Evolutionary conservation across 2,797 vertebrate genomes (phyloP).

Genomic region (Schizopygopsis pylzovi): DNA sequence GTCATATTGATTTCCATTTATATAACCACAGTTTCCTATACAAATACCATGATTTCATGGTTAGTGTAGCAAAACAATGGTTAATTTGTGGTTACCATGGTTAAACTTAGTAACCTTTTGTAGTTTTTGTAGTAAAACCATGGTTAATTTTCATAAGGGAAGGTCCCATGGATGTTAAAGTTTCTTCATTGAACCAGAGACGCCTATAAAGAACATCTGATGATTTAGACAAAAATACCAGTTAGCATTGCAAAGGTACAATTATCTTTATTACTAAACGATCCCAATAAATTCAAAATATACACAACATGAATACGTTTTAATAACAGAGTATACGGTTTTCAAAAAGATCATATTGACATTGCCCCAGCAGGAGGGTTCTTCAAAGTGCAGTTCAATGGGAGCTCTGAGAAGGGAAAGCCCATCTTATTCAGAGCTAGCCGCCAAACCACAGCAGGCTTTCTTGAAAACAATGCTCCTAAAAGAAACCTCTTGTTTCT

Average conservation of each 20-base stretch:
- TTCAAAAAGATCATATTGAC: slow-evolving; percentile 13
- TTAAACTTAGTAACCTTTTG: background rate
- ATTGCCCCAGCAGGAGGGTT: slow-evolving; percentile 15
- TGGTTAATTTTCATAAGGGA: background rate
- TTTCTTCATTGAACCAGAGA: background rate
- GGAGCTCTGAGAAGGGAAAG: slow-evolving; percentile 42
- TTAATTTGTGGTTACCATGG: background rate
- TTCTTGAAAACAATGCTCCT: slow-evolving; percentile 48
- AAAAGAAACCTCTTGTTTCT: slow-evolving; percentile 55
- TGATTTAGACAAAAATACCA: background rate
- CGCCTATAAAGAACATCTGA: background rate
- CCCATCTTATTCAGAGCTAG: slow-evolving; percentile 50
- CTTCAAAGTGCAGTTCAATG: slow-evolving; percentile 24
- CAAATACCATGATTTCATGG: background rate
- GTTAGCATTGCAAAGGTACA: background rate
- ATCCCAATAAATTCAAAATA: background rate
- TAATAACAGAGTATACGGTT: slow-evolving; percentile 9
- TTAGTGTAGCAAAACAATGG: background rate
- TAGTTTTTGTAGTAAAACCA: background rate
- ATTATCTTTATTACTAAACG: background rate
- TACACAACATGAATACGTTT: background rate
- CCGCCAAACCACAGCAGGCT: slow-evolving; percentile 56
- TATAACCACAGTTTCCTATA: background rate
- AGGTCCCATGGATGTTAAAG: background rate
- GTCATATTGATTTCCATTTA: background rate